Evolutionary conservation across 2,113 vertebrate genomes (phyloP), one percentile per base, ranked within the genome.

Genomic region (Eurypyga helias): DNA sequence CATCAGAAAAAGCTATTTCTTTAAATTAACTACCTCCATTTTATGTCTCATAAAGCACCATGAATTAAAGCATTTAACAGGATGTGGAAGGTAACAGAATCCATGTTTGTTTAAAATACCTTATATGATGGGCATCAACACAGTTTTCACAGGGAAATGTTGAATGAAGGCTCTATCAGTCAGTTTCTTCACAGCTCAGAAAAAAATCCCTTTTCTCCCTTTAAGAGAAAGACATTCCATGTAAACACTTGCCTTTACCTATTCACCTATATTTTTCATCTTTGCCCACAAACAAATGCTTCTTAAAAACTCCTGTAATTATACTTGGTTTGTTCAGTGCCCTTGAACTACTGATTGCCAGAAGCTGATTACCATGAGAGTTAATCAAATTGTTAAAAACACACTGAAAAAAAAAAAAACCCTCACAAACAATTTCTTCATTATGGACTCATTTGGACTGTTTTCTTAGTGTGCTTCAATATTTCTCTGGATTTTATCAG

Each of bases 71-170:
- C 10, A 52, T 75, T 86, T 90, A 66, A 93, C 9, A 82, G 18
- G 10, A 24, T 67, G 69, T 3, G 34, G n/a, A 91, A 90, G 16
- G 46, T 41, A 91, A 70, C 7, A 89, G 24, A 90, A 93, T 55
- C 24, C 28, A 51, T 67, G 7, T n/a, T 87, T 58, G 33, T 67
- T 87, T 88, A 54, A 93, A 80, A 90, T 98, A 98, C 97, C 96
- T 98, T 97, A 97, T 95, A 95, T 49, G 92, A 92, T 26, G 49
- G 77, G 78, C 88, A 92, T 90, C 88, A 92, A 92, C 1, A 11
- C 55, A 82, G 54, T 48, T 86, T 81, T 87, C 93, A 93, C 48
- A 60, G 67, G 31, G 73, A 46, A 90, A 85, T 61, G 69, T 92
- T 77, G 80, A 97, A 71, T 38, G 72, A 83, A 65, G 71, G 43